phyloP scores from a whole-genome alignment of 1,140 invertebrate species.

The Polyergus mexicanus region DNA sequence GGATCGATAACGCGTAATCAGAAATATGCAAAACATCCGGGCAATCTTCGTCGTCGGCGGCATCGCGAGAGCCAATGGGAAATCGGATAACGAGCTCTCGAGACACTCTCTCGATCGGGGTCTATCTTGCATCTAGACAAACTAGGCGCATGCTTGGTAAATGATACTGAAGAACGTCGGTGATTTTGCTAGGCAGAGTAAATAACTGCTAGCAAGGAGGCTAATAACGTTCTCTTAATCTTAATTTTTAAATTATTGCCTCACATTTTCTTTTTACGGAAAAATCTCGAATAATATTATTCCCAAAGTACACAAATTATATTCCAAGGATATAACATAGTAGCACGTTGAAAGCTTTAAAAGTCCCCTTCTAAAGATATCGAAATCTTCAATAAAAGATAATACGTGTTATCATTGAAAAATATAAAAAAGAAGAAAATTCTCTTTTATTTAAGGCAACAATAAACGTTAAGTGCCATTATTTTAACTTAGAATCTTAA shows the following conservation, averaged over 20 bases:
- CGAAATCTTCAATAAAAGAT: background rate
- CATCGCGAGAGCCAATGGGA: slow-evolving; percentile 23
- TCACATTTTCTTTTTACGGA: background rate
- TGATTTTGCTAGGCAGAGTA: background rate
- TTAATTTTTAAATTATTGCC: background rate
- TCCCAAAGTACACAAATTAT: background rate
- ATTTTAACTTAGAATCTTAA: slow-evolving; percentile 24
- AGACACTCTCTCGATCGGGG: slow-evolving; percentile 2
- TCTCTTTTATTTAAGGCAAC: slow-evolving; percentile 20
- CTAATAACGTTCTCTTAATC: background rate
- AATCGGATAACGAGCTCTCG: slow-evolving; percentile 51
- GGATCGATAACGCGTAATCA: slow-evolving; percentile 65
- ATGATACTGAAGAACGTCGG: slow-evolving; percentile 1
- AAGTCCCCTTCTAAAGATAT: background rate
- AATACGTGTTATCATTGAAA: background rate
- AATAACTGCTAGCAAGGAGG: background rate
- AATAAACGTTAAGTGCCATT: slow-evolving; percentile 11
- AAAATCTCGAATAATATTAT: background rate
- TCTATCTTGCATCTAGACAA: slow-evolving; percentile 29
- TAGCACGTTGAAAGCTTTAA: background rate
- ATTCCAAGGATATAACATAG: background rate
- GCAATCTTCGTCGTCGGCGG: slow-evolving; percentile 58
- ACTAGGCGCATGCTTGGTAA: slow-evolving; percentile 27
- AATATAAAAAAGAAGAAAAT: background rate
- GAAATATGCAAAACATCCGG: slow-evolving; percentile 68